Conservation (phyloP, 1,140 invertebrate genomes). For the Pomacea maculata region DNA sequence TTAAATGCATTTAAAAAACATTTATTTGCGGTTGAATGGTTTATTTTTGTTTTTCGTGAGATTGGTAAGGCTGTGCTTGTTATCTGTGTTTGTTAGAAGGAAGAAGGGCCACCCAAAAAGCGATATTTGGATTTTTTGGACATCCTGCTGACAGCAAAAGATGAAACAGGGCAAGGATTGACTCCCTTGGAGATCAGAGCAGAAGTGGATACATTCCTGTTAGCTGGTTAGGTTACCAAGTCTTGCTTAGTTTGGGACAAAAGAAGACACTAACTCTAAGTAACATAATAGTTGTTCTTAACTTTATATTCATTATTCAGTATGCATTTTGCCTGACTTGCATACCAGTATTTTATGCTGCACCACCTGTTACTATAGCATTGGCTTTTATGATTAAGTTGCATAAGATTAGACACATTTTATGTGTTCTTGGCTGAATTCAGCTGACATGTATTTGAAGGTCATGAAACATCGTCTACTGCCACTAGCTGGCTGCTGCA, state of each 20-base stretch:
- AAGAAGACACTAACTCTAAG: too few species aligned
- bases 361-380: too few species aligned
- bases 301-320: too few species aligned
- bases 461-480: constrained; percentile 53
- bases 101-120: constrained; percentile 10
- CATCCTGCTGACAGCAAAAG: constrained; percentile 35
- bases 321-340: too few species aligned
- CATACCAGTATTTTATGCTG: too few species aligned
- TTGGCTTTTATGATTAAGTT: too few species aligned
- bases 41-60: not conserved
- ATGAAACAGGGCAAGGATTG: constrained; percentile 34
- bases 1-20: too few species aligned
- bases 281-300: too few species aligned
- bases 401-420: too few species aligned
- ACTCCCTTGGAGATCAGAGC: constrained; percentile 35
- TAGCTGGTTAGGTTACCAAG: constrained; percentile 48
- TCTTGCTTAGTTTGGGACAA: not conserved
- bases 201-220: constrained; percentile 48
- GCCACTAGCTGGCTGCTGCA: constrained; percentile 79
- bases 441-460: not conserved
- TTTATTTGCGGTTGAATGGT: too few species aligned
- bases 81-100: not conserved
- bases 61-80: not conserved
- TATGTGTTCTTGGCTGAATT: not conserved
- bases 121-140: constrained; percentile 36